Conservation (phyloP, 1,140 invertebrate genomes). For the Cydia pomonella region DNA sequence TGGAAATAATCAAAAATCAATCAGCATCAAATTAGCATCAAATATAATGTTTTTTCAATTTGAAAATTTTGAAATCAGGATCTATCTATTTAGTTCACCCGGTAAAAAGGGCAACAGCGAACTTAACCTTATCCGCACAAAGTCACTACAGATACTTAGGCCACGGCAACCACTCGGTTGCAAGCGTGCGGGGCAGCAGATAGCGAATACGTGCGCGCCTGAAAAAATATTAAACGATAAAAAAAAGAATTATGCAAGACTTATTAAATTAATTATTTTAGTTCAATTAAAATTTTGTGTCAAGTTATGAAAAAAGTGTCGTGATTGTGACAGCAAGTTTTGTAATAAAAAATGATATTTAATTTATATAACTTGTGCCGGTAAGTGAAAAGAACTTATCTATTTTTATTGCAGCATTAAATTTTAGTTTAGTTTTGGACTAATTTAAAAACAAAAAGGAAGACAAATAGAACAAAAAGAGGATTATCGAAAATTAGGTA, state of each 20-base stretch:
- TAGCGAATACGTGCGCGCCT: not conserved
- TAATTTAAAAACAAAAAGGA: too few species aligned
- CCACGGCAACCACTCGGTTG: not conserved
- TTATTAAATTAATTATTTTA: not conserved
- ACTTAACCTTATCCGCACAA: not conserved
- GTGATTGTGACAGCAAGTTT: not conserved
- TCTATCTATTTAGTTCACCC: not conserved
- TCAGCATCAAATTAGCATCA: too few species aligned
- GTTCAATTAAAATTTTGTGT: not conserved
- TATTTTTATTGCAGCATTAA: not conserved
- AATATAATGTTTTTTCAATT: too few species aligned
- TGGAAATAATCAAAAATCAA: too few species aligned
- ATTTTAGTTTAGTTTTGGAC: too few species aligned
- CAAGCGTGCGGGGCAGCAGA: not conserved
- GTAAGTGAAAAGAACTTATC: not conserved
- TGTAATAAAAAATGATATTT: not conserved
- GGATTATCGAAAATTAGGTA: too few species aligned
- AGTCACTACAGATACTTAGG: not conserved
- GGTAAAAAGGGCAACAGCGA: not conserved
- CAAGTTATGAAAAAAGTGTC: not conserved
- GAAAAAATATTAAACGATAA: not conserved
- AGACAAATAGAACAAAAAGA: too few species aligned
- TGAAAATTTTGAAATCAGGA: not conserved
- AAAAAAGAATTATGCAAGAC: not conserved
- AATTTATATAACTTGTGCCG: not conserved